phyloP scores from a whole-genome alignment of 2,797 vertebrate species.

The Oreortyx pictus region DNA sequence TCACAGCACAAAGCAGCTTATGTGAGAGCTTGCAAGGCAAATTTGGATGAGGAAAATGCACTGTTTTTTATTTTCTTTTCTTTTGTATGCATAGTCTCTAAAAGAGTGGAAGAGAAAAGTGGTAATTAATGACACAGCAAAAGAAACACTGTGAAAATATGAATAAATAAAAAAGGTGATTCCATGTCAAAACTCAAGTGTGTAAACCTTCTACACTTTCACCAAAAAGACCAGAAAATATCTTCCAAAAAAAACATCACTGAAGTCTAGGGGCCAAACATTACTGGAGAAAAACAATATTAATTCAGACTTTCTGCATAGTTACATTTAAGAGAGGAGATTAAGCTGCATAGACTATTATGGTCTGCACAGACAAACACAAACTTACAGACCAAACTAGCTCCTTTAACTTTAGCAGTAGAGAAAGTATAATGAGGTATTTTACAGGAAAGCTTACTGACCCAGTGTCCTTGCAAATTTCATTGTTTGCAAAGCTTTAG shows the following conservation, averaged over 20 bases:
- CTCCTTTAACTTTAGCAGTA: background rate
- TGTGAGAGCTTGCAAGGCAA: background rate
- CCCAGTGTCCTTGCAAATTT: background rate
- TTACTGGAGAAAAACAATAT: background rate
- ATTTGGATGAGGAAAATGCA: background rate
- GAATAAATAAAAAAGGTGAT: background rate
- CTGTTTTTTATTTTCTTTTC: background rate
- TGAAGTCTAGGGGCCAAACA: background rate
- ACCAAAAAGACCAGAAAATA: background rate
- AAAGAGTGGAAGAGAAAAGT: background rate
- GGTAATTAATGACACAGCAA: background rate
- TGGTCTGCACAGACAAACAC: background rate
- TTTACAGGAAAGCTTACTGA: background rate
- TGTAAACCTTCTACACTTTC: background rate
- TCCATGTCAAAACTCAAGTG: background rate
- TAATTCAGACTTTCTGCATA: background rate
- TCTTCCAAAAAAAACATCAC: background rate
- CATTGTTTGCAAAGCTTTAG: background rate
- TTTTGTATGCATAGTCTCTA: background rate
- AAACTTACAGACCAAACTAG: background rate
- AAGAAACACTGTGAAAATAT: background rate
- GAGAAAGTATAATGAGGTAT: background rate
- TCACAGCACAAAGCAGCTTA: background rate
- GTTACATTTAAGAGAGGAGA: background rate
- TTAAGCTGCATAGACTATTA: background rate